Conservation (phyloP, 2,888 invertebrate species). For the Phortica okadai region DNA sequence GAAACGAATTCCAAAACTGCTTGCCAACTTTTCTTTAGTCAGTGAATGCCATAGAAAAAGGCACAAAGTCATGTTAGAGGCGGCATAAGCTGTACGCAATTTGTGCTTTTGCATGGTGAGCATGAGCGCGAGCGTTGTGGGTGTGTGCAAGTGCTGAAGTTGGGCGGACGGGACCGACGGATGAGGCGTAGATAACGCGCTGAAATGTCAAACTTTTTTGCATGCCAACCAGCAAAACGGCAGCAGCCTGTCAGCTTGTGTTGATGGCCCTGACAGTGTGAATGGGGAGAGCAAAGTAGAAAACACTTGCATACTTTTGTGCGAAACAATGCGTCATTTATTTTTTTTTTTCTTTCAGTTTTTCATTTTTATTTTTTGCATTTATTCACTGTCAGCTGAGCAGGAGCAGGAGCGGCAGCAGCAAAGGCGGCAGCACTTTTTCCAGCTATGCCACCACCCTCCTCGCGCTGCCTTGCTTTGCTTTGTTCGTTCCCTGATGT, state of each 20-base stretch:
- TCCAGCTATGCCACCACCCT: background rate
- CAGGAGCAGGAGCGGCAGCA: background rate
- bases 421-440: background rate
- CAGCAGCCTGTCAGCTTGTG: background rate
- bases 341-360: conserved; percentile 17
- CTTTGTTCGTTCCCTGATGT: background rate
- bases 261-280: too few relatives aligned
- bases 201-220: conserved; percentile 28
- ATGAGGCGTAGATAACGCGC: background rate
- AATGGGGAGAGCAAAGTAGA: background rate
- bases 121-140: background rate
- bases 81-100: background rate
- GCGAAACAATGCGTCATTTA: conserved; percentile 29
- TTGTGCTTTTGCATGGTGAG: background rate
- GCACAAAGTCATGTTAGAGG: background rate
- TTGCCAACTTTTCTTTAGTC: background rate
- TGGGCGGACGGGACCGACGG: too few relatives aligned
- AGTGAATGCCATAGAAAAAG: conserved; percentile 3
- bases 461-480: background rate
- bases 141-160: too few relatives aligned
- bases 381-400: background rate
- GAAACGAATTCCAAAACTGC: conserved; percentile 31
- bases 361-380: background rate
- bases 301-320: conserved; percentile 27
- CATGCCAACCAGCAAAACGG: background rate